Evolutionary conservation across 2,113 vertebrate genomes (phyloP).

Genomic region (Myotis yumanensis): DNA sequence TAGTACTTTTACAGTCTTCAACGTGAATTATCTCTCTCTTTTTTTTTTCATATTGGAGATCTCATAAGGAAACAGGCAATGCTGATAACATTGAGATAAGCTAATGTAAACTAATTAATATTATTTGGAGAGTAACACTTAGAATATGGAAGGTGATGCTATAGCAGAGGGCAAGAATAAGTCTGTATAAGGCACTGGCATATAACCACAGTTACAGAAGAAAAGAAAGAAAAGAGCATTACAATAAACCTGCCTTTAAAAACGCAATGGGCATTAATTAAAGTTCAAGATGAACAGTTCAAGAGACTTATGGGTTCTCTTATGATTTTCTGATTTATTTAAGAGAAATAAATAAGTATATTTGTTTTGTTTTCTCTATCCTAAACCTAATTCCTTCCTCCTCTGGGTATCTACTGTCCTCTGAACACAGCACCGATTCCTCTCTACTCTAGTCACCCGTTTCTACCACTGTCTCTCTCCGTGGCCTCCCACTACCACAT

Average conservation of each 20-base stretch:
- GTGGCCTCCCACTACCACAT: neutral
- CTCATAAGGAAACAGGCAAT: slow-evolving; percentile 18
- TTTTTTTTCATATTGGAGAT: neutral
- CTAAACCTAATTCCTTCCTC: neutral
- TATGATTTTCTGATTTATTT: slow-evolving; percentile 8
- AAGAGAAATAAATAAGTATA: neutral
- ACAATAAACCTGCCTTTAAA: neutral
- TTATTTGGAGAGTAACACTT: neutral
- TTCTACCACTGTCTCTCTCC: neutral
- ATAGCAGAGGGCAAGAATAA: neutral
- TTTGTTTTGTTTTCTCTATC: neutral
- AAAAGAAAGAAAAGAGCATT: neutral
- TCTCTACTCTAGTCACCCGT: neutral
- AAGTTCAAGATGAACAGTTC: neutral
- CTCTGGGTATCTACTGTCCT: neutral
- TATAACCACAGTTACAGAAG: neutral
- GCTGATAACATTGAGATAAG: slow-evolving; percentile 29
- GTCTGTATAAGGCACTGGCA: neutral
- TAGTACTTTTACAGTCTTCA: slow-evolving; percentile 22
- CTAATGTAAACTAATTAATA: slow-evolving; percentile 30
- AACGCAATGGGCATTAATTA: neutral
- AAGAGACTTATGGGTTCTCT: neutral
- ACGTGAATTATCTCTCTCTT: neutral
- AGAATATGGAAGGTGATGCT: neutral
- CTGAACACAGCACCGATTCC: neutral